Evolutionary conservation across 2,888 invertebrate species (phyloP), one percentile per base, ranked within the genome.

Genomic region (Spilarctia lutea): DNA sequence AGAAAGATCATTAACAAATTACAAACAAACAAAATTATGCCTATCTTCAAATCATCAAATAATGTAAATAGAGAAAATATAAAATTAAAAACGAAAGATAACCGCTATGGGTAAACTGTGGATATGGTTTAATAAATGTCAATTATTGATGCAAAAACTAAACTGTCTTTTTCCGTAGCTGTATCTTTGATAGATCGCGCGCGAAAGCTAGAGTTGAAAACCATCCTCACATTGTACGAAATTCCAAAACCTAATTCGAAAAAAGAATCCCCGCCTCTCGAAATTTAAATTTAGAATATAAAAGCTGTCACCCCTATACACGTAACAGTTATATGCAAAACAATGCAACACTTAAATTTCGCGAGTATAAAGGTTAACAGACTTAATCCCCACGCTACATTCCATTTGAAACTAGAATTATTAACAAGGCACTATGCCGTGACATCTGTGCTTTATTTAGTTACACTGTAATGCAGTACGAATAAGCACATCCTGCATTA

Each of bases 321-420:
- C 24, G 30, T 65, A 20, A 70, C 48, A 76, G 65, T 75, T 73
- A 81, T 78, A 78, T 81, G 70, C 77, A 83, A 76, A 86, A 84
- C 86, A 84, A 79, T 78, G 85, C 79, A 76, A 79, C 71, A 85
- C 75, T 83, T 86, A 86, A 81, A 86, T 86, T 84, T 81, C 81
- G 78, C 74, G 71, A 74, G 69, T 75, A 79, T 85, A 86, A 86
- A 86, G 86, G 86, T 86, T 81, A 77, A 68, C 73, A 79, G 75
- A 73, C 78, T 84, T 84, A 84, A 86, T 86, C 79, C 85, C 68
- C 73, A 68, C 60, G 73, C 74, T 76, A 72, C 76, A 84, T 84
- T 84, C 85, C 86, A 79, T 79, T 84, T 79, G 78, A 72, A 76
- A 68, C 65, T 65, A 68, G 79, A 79, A 86, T 86, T 79, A 82